Conservation (phyloP, 2,888 invertebrate species). For the Pantelozetes paolii region DNA sequence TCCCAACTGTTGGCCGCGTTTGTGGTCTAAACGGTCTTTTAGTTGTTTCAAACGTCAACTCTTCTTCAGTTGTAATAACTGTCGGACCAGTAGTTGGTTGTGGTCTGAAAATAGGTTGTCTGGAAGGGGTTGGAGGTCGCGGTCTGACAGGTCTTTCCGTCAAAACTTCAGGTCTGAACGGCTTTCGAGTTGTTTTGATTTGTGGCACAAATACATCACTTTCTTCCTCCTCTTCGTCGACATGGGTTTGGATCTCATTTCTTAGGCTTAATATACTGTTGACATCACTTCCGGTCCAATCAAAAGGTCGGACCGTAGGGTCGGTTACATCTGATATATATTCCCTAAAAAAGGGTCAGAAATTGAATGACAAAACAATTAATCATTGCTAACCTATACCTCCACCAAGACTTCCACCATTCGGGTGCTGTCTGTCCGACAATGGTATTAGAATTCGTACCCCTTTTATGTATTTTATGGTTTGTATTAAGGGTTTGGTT, state of each 20-base stretch:
- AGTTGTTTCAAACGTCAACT: background rate
- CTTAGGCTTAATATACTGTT: background rate
- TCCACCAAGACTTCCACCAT: constrained; percentile 30
- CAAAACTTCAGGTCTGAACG: background rate
- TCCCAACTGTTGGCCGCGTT: background rate
- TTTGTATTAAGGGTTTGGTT: background rate
- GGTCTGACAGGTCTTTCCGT: constrained; percentile 12
- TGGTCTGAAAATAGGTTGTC: background rate
- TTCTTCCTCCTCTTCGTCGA: constrained; percentile 8
- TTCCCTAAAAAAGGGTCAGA: background rate
- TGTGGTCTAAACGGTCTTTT: background rate
- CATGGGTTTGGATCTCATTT: constrained; percentile 16
- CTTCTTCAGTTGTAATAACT: background rate
- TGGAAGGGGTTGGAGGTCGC: background rate
- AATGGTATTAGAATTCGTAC: background rate
- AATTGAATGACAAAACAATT: background rate
- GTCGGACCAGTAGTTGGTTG: background rate
- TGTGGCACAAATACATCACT: background rate
- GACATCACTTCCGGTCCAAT: constrained; percentile 16
- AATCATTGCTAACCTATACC: background rate
- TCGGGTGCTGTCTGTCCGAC: constrained; percentile 1
- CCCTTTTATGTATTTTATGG: constrained; percentile 4
- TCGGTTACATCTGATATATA: constrained; percentile 45
- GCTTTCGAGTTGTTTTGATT: background rate
- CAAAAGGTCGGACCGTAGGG: constrained; percentile 43